phyloP scores from a whole-genome alignment of 1,140 invertebrate species.

The Zophobas atratus region DNA sequence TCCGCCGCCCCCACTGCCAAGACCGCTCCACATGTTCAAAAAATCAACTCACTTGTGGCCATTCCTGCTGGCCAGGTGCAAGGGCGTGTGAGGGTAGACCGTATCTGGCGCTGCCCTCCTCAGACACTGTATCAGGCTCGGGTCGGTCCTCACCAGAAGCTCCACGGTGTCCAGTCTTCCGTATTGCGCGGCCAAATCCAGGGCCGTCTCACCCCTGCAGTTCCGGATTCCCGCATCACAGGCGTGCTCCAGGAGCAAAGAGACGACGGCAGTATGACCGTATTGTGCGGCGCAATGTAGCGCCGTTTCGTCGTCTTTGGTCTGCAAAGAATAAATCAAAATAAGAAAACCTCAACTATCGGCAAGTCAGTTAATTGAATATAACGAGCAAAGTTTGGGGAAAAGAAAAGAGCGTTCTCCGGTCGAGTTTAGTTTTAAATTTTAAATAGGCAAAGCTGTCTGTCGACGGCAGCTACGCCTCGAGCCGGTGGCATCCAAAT shows the following conservation, averaged over 20 bases:
- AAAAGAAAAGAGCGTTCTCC: constrained; percentile 31
- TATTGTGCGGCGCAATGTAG: constrained; percentile 96
- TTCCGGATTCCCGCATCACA: constrained; percentile 94
- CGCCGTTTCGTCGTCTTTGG: constrained; percentile 93
- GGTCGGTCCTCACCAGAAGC: constrained; percentile 85
- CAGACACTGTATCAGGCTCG: constrained; percentile 82
- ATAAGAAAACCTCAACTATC: constrained; percentile 29
- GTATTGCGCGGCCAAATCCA: constrained; percentile 96
- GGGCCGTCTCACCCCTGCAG: constrained; percentile 89
- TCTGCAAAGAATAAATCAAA: constrained; percentile 74
- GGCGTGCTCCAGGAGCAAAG: constrained; percentile 86
- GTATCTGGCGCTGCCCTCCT: constrained; percentile 73
- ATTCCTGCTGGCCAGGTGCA: constrained; percentile 95
- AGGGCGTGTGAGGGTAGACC: constrained; percentile 87
- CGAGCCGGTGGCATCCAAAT: constrained; percentile 57
- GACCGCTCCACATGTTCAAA: too few relatives aligned
- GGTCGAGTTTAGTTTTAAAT: constrained; percentile 57
- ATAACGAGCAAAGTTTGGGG: constrained; percentile 33
- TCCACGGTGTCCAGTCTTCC: constrained; percentile 92
- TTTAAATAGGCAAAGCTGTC: constrained; percentile 60
- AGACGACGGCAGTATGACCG: constrained; percentile 92
- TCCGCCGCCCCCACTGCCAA: too few relatives aligned
- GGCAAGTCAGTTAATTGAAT: constrained; percentile 26
- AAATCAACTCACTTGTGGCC: constrained; percentile 84
- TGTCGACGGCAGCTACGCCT: constrained; percentile 59